These are phyloP conservation scores for Limnephilus marmoratus DNA, from an alignment of 2,888 invertebrate genomes.

Conservation along the genomic window DNA sequence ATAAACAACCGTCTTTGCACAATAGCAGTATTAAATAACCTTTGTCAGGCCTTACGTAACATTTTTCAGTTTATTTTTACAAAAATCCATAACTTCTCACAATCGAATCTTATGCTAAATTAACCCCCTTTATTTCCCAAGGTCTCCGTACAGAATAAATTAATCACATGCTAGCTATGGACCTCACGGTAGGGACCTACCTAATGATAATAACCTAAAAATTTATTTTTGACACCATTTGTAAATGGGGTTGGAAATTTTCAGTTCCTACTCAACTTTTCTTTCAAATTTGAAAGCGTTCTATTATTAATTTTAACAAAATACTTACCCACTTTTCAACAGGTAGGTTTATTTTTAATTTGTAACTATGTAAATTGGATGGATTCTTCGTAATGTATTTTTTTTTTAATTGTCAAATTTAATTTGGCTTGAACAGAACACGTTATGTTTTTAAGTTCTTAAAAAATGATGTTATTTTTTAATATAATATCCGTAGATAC, in stretches of 20 bases:
- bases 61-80: neutral
- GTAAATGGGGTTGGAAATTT: neutral
- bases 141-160: neutral
- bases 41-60: neutral
- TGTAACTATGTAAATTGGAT: no score
- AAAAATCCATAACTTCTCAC: neutral
- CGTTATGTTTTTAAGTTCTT: no score
- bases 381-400: no score
- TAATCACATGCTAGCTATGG: neutral
- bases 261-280: neutral
- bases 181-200: neutral
- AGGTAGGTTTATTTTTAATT: neutral
- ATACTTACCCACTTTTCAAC: no score
- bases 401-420: no score
- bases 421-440: no score
- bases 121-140: neutral
- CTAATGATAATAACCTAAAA: no score
- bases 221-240: no score
- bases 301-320: neutral
- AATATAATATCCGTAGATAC: no score
- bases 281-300: neutral
- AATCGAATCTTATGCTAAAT: neutral
- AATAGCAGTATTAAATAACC: no score
- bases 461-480: no score
- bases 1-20: no score